Evolutionary conservation across 2,113 vertebrate genomes (phyloP).

Genomic region (Ceratotherium simum): DNA sequence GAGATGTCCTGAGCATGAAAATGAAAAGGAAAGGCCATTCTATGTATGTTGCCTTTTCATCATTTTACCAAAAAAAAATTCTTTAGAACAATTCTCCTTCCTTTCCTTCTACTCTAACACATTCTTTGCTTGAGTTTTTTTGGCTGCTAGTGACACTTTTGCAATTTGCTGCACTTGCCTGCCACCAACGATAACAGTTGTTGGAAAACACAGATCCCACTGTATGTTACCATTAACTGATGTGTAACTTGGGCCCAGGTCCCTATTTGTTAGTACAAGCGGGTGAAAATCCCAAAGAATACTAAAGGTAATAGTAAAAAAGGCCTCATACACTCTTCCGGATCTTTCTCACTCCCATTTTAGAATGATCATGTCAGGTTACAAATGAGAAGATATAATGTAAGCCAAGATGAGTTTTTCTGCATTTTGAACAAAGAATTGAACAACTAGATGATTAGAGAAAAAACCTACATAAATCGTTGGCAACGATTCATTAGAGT

Average conservation of each 20-base stretch:
- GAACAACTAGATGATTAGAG: neutral
- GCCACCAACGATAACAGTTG: neutral
- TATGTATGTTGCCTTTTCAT: neutral
- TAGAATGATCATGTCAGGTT: neutral
- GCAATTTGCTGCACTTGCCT: neutral
- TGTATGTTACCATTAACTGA: neutral
- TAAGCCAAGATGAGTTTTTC: conserved; percentile 20
- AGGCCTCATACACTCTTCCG: neutral
- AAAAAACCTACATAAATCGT: neutral
- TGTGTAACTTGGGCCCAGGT: neutral
- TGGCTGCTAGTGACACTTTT: neutral
- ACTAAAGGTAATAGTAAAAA: neutral
- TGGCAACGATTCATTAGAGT: conserved; percentile 38
- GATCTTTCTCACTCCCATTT: neutral
- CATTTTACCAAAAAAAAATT: neutral
- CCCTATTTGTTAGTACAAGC: neutral
- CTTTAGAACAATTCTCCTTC: neutral
- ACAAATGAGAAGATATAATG: neutral
- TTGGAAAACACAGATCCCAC: neutral
- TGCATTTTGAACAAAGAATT: conserved; percentile 33
- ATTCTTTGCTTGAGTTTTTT: conserved; percentile 36
- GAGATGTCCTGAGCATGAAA: neutral
- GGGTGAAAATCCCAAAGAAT: neutral
- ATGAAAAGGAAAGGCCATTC: neutral
- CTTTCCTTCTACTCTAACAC: neutral